Evolutionary conservation across 2,888 invertebrate genomes (phyloP).

Genomic region (Euplexia lucipara): DNA sequence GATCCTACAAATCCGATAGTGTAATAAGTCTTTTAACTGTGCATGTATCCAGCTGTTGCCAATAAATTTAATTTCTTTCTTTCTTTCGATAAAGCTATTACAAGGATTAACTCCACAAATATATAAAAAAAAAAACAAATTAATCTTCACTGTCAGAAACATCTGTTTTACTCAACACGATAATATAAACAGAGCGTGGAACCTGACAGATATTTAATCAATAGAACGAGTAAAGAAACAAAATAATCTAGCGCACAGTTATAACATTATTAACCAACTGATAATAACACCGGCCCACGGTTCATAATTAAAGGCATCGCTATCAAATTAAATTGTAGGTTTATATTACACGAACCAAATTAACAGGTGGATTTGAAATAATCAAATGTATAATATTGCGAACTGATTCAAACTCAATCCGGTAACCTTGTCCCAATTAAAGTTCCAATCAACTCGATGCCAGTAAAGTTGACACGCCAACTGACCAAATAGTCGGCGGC

Average conservation of each 20-base stretch:
- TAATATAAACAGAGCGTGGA: conserved; percentile 32
- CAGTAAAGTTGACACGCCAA: conserved; percentile 85
- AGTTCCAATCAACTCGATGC: conserved; percentile 85
- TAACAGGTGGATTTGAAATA: conserved; percentile 42
- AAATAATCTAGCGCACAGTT: conserved; percentile 9
- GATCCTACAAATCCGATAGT: too few species aligned
- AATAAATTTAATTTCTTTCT: neutral
- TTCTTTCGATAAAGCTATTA: neutral
- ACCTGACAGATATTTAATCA: conserved; percentile 45
- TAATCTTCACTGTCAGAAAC: conserved; percentile 38
- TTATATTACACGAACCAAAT: conserved; percentile 18
- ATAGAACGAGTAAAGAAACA: conserved; percentile 23
- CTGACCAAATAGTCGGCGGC: conserved; percentile 80
- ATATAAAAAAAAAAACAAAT: conserved; percentile 6
- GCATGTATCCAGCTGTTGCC: too few species aligned
- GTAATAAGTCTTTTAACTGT: too few species aligned
- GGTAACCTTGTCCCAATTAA: conserved; percentile 89
- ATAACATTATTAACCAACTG: neutral
- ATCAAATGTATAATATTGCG: conserved; percentile 44
- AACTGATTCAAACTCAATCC: conserved; percentile 73
- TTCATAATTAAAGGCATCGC: conserved; percentile 7
- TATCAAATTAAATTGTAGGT: conserved; percentile 10
- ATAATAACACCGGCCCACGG: neutral
- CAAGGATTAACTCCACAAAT: conserved; percentile 3
- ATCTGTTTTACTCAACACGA: conserved; percentile 38